Conservation (phyloP, 2,888 invertebrate genomes). For the Plusia festucae region DNA sequence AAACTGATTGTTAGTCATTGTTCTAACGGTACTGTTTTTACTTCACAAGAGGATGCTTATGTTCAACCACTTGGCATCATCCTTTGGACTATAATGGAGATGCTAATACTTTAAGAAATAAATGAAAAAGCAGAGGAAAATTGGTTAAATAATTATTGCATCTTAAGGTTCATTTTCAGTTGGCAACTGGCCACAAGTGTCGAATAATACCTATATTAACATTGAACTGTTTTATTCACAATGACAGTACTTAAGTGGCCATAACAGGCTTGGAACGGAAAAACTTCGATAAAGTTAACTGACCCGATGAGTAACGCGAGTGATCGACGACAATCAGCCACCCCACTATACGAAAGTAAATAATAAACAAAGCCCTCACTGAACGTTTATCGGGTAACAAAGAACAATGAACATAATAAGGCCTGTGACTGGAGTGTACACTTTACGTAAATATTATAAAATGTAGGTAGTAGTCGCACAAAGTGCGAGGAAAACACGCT, state of each 20-base stretch:
- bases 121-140: slow-evolving; percentile 12
- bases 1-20: background rate
- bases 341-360: slow-evolving; percentile 66
- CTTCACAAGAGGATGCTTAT: background rate
- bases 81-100: background rate
- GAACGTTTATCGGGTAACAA: slow-evolving; percentile 56
- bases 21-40: background rate
- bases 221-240: slow-evolving; percentile 50
- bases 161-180: slow-evolving; percentile 41
- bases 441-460: slow-evolving; percentile 19
- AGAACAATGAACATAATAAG: slow-evolving; percentile 57
- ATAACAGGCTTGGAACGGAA: slow-evolving; percentile 53
- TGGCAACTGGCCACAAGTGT: slow-evolving; percentile 28
- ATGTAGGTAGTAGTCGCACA: background rate
- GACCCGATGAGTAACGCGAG: slow-evolving; percentile 73
- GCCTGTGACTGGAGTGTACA: slow-evolving; percentile 14
- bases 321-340: slow-evolving; percentile 71
- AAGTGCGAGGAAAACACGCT: background rate
- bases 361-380: slow-evolving; percentile 66
- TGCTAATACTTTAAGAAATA: background rate
- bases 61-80: background rate
- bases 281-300: slow-evolving; percentile 74
- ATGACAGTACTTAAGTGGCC: slow-evolving; percentile 39
- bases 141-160: slow-evolving; percentile 9
- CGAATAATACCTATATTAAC: slow-evolving; percentile 53